Base-by-base conservation (phyloP, 2,888 invertebrate species). In the Phragmatobia fuliginosa region DNA sequence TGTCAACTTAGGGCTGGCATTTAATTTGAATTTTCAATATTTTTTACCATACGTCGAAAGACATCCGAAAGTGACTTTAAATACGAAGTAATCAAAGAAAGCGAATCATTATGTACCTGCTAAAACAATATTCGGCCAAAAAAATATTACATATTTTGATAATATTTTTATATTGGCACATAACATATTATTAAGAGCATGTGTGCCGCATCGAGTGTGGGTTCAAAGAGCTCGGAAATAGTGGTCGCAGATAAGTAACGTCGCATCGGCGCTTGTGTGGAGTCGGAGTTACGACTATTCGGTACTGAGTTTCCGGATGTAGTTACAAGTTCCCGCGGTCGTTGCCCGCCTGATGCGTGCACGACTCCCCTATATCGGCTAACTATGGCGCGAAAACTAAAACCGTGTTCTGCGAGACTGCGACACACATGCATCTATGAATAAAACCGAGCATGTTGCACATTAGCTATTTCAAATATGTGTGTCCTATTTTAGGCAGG, bases 291-390 rank as follows among this genome's bases (percentile, higher is more conserved):
- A 88, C 85, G 91, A 75, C 90, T 82, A 89, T 92, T 74, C 81
- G 84, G 74, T 82, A 78, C 81, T 79, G 85, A 81, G 84, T 81
- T 80, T 84, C 85, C 88, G 88, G 91, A 94, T 93, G 93, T 94
- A 94, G 94, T 94, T 92, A 93, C 94, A 95, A 94, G 94, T 94
- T 94, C 94, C 89, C 91, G 91, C 94, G 94, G 94, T 94, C 94
- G 92, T 92, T 94, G 94, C 87, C 94, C 94, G 93, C 85, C 82
- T 84, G 86, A 85, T 90, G 91, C 92, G 91, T 91, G 91, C 89
- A 84, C 90, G 90, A 88, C 90, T 93, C 91, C 92, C 91, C 91
- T 92, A 92, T 91, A 91, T 92, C 90, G 88, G 89, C 86, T 90
- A 89, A 91, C 90, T 88, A 87, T 90, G 92, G 90, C 92, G 90